Evolutionary conservation across 2,888 invertebrate genomes (phyloP), one percentile per base, ranked within the genome.

Genomic region (Serripes groenlandicus): DNA sequence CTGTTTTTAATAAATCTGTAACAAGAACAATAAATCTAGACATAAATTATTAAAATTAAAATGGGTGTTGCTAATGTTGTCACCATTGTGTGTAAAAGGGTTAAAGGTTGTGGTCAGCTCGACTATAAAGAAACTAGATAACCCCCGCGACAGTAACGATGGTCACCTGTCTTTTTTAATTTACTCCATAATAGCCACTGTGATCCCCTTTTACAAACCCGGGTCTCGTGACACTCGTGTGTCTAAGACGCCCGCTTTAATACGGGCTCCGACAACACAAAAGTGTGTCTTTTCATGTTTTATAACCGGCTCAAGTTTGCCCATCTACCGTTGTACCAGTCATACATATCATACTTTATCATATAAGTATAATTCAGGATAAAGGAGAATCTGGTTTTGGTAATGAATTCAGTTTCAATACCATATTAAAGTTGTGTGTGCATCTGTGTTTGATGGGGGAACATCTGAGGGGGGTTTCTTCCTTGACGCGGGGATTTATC

Each of bases 111-210:
- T 42, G 66, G 66, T 66, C 66, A 66, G 42, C 42, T 21, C 9
- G 37, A 66, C 37, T 42, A 66, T 66, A 66, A 66, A 66, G 42
- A 42, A 66, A 66, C 37, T 66, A 66, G 66, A 66, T 66, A 66
- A 66, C 66, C 26, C 42, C n/a, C 42, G 37, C 42, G 66, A 42
- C 66, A 66, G 66, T 37, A 23, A 23, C n/a, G n/a, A 9, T 42
- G 66, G 28, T 66, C 66, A 66, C 66, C 66, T 66, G 66, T 66
- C 66, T 66, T 66, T 66, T n/a, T 66, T 66, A 66, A 66, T 66
- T 66, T 66, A 66, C 66, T 66, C 35, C 66, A 66, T 66, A 66
- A 37, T 66, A 35, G 66, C 66, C 26, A 30, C n/a, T 37, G 26
- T 66, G 42, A 66, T 66, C 66, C 42, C 66, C 37, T 23, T n/a